phyloP scores from a whole-genome alignment of 2,888 invertebrate species.

The Liopterus haemorrhoidalis region DNA sequence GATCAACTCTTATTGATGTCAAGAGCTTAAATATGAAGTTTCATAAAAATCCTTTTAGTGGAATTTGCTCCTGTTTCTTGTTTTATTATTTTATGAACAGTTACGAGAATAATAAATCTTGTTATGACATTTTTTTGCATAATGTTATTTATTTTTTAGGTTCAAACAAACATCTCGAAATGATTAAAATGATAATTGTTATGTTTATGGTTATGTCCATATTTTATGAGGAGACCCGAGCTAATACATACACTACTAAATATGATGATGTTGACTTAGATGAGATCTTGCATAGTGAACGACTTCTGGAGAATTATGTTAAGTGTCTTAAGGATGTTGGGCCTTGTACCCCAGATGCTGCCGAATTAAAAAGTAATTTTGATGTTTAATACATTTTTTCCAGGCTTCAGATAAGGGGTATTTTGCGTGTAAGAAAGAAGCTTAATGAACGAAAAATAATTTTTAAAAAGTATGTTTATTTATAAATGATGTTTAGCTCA shows the following conservation, averaged over 20 bases:
- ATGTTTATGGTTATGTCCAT: too few relatives aligned
- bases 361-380: slow-evolving; percentile 50
- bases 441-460: neutral
- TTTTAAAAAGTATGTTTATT: slow-evolving; percentile 3
- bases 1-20: too few relatives aligned
- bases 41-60: too few relatives aligned
- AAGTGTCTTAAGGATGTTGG: slow-evolving; percentile 61
- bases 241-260: slow-evolving; percentile 57
- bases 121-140: too few relatives aligned
- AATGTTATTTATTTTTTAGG: neutral
- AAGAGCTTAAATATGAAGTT: too few relatives aligned
- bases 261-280: slow-evolving; percentile 66
- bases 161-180: too few relatives aligned
- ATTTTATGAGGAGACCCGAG: too few relatives aligned
- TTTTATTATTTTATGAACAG: too few relatives aligned
- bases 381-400: neutral
- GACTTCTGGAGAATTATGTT: slow-evolving; percentile 61
- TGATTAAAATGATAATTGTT: too few relatives aligned
- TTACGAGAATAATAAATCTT: too few relatives aligned
- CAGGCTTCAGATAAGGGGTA: neutral
- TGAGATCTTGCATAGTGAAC: slow-evolving; percentile 58
- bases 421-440: neutral
- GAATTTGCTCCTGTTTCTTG: too few relatives aligned
- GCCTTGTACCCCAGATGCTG: slow-evolving; percentile 62
- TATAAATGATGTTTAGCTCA: too few relatives aligned